Evolutionary conservation across 2,797 vertebrate genomes (phyloP), one percentile per base, ranked within the genome.

Genomic region (Silurus lanzhouensis): DNA sequence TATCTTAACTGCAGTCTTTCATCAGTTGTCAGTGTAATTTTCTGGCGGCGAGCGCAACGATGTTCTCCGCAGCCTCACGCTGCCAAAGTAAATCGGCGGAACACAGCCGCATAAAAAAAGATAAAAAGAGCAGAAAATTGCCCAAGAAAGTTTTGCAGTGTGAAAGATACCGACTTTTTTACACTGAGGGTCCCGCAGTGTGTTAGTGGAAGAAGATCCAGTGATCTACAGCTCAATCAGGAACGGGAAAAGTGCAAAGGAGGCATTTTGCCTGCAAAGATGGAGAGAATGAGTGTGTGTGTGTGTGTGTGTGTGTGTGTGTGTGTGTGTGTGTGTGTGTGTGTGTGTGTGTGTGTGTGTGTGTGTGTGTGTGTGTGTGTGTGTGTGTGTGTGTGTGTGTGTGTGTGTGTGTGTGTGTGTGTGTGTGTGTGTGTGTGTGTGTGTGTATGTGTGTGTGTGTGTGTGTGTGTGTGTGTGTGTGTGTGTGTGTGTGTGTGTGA

Each of bases 241-340:
- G 85, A 85, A 63, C 76, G 64, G 91, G 84, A 91, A 91, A 94
- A 93, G 91, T 93, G 92, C 92, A 90, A 68, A n/a, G 88, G 89
- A 92, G 92, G 90, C 93, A 92, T 89, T 93, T 93, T 92, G 89
- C 60, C 72, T 38, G 4, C 46, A 27, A 67, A 81, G 46, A 81
- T 70, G 63, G 75, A 84, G 63, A 60, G 55, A 68, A 68, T 68
- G 66, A 52, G 27, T 71, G 27, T 82, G 63, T 81, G 63, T 81
- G 44, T 81, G 27, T 61, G 27, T 82, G 63, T 81, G 63, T 81
- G 44, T 81, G 52, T 38, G 57, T 38, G 64, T 44, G n/a, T 72
- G 68, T 61, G 79, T 55, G 55, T 60, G 64, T 48, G 52, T 64
- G 31, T 27, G 63, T 1, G 63, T 6, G 27, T 60, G 57, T 38